These are phyloP conservation scores for Pelobates cultripes DNA, from an alignment of 2,797 vertebrate species.

Conservation along the genomic window DNA sequence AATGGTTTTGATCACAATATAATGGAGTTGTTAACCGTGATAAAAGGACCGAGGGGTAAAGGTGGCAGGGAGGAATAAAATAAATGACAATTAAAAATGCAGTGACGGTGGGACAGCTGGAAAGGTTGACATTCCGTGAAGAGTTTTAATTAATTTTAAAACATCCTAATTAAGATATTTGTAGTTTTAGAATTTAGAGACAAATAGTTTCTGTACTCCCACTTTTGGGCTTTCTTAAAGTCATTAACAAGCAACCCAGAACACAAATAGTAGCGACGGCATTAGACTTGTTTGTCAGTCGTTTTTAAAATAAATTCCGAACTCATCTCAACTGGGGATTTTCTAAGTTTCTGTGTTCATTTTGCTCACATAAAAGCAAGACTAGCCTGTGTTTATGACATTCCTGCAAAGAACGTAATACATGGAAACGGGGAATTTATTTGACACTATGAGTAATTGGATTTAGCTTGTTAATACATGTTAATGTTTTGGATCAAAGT, in stretches of 20 bases:
- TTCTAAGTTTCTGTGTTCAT: background rate
- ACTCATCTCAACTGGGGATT: background rate
- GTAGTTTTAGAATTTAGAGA: constrained; percentile 13
- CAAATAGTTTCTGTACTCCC: constrained; percentile 16
- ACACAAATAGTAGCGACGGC: background rate
- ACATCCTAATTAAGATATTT: constrained; percentile 30
- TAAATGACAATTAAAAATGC: background rate
- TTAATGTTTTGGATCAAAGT: constrained; percentile 36
- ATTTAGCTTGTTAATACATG: constrained; percentile 34
- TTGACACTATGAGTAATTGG: constrained; percentile 34
- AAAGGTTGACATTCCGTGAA: constrained; percentile 25
- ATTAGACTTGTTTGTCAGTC: constrained; percentile 3
- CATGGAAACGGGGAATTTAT: constrained; percentile 26
- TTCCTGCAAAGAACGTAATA: constrained; percentile 13
- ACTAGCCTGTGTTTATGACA: background rate
- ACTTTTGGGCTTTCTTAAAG: background rate
- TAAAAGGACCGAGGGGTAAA: background rate
- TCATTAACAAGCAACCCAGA: background rate
- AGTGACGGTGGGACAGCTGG: background rate
- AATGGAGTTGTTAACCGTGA: background rate
- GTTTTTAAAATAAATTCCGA: background rate
- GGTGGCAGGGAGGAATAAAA: background rate
- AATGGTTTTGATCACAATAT: background rate
- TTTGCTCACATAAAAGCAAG: background rate
- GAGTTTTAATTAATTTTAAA: constrained; percentile 39